Percentiles rank a stretch among this genome's conserved stretches.
Evolutionary conservation across 2,797 vertebrate species (phyloP).

Genomic region (Sphaeramia orbicularis): DNA sequence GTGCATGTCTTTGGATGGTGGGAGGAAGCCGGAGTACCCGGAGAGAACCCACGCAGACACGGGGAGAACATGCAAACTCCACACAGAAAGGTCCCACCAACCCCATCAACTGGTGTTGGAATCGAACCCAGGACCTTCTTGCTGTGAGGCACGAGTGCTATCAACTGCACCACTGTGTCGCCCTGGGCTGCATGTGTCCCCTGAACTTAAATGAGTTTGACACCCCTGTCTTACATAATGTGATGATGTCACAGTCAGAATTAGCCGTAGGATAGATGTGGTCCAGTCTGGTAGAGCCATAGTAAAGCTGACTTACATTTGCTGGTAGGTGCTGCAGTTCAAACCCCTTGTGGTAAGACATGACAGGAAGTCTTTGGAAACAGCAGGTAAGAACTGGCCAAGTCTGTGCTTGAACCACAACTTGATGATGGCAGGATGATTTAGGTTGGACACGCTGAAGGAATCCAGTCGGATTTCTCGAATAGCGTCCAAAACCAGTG

Average conservation of each 20-base stretch:
- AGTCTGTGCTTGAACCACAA: constrained; percentile 76
- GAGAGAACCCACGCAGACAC: no score
- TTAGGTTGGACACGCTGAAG: constrained; percentile 40
- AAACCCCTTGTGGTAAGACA: constrained; percentile 68
- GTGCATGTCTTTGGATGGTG: no score
- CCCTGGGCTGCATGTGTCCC: no score
- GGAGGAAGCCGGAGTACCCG: no score
- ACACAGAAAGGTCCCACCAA: no score
- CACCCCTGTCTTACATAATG: no score
- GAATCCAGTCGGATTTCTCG: constrained; percentile 69
- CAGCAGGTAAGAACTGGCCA: constrained; percentile 69
- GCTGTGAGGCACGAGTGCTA: no score
- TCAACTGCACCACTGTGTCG: no score
- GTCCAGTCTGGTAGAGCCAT: not conserved
- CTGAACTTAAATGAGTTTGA: no score
- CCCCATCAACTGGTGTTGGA: no score
- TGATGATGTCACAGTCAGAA: not conserved
- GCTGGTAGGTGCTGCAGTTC: constrained; percentile 76
- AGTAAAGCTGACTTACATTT: constrained; percentile 61
- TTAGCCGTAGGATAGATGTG: not conserved
- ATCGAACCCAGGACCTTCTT: no score
- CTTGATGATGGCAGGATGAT: constrained; percentile 53
- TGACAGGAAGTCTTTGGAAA: constrained; percentile 74
- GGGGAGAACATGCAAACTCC: no score
- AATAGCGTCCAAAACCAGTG: constrained; percentile 73